Base-by-base conservation (phyloP, 1,140 invertebrate genomes). In the Euwallacea fornicatus region DNA sequence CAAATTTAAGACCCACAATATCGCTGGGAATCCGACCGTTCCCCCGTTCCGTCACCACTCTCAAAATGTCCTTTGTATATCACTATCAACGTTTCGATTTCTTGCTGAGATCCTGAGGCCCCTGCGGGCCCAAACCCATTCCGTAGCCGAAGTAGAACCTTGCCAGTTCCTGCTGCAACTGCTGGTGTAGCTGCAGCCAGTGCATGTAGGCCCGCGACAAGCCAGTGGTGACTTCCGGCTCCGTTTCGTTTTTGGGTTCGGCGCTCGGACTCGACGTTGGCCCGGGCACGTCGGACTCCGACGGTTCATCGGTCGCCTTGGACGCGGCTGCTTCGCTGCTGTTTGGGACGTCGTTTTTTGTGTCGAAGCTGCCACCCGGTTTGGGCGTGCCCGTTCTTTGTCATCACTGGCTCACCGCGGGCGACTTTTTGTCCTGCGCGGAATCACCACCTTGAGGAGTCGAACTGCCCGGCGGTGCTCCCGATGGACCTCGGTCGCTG, bases 341-440 rank as follows among this genome's bases (percentile, higher is more conserved):
- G 33, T 41, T 66, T 13, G 55, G 13, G 53, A 54, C 55, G 42
- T 63, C 62, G 41, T 64, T 47, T 42, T 47, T 66, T 33, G 42
- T 65, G 15, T 71, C 63, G 41, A 41, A 46, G 69, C 44, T 66
- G 63, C 55, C 69, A 65, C 62, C 63, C 44, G 61, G 61, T 71
- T 71, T 71, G 69, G 69, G 69, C 66, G 69, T 61, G 66, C 72
- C 47, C 15, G 66, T 64, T 15, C 66, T 73, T 73, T 84, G 84
- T 83, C 84, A 85, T 87, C 85, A 86, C 85, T 88, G 87, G 84
- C 89, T 90, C 84, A 92, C 89, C 77, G 90, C 89, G 78, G 90
- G 89, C 81, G 89, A 91, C 83, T 92, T 92, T 83, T 92, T 92
- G 83, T 91, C 90, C 63, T 71, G 69, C 13, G 69, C 44, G 80